These are phyloP conservation scores for Cryptotermes secundus DNA, from an alignment of 1,140 invertebrate genomes.

Conservation along the genomic window DNA sequence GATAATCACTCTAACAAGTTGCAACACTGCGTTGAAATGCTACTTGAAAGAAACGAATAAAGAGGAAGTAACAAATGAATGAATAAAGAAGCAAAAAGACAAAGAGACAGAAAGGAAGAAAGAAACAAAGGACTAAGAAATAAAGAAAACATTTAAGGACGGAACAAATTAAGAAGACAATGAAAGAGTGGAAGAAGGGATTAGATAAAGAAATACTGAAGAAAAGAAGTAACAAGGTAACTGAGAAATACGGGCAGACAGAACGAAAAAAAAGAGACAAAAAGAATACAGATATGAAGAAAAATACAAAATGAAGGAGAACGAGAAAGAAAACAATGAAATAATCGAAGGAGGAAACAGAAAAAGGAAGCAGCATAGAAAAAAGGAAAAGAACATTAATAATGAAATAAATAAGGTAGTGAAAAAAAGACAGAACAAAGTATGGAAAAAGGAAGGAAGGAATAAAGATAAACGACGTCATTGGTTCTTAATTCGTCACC, in stretches of 20 bases:
- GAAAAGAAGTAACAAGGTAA: background rate
- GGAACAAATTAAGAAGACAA: background rate
- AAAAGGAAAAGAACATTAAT: no score
- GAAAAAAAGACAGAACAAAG: background rate
- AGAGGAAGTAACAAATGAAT: background rate
- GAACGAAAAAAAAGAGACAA: background rate
- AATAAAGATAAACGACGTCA: background rate
- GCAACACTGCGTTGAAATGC: background rate
- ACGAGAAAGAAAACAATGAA: background rate
- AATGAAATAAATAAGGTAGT: background rate
- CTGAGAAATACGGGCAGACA: no score
- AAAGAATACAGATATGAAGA: background rate
- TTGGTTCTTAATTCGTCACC: no score
- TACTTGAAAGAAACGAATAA: background rate
- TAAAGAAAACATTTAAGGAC: background rate
- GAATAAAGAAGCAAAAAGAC: background rate
- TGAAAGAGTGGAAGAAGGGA: background rate
- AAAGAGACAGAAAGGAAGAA: background rate
- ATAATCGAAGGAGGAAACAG: background rate
- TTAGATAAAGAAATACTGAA: no score
- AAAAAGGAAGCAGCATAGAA: no score
- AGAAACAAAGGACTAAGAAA: background rate
- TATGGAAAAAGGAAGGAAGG: background rate
- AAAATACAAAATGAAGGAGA: background rate
- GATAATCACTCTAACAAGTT: background rate